phyloP scores from a whole-genome alignment of 2,113 vertebrate genomes.

The Stomatorhinus ivindoensis region DNA sequence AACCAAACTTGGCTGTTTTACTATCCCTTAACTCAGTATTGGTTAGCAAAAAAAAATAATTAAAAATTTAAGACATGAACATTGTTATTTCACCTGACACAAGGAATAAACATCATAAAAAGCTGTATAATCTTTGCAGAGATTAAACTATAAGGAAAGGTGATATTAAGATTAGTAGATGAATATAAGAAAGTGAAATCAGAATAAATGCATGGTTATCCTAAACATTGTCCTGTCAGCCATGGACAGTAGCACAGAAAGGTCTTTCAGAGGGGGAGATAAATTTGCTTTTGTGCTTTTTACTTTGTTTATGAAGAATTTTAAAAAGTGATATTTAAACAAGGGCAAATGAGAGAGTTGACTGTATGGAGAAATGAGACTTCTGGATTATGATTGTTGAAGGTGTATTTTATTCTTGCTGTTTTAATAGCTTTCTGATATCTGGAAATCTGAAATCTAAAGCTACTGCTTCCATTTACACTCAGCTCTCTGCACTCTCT shows the following conservation, averaged over 20 bases:
- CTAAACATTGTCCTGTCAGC: not conserved
- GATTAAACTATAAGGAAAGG: too few relatives aligned
- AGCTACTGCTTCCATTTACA: not conserved
- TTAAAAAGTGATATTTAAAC: not conserved
- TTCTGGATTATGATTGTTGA: not conserved
- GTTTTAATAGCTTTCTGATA: not conserved
- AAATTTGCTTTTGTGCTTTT: not conserved
- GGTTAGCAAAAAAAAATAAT: too few relatives aligned
- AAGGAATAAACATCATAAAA: too few relatives aligned
- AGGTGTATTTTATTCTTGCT: not conserved
- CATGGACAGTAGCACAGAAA: not conserved
- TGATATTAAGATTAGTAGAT: not conserved
- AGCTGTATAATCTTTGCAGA: too few relatives aligned
- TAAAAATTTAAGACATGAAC: too few relatives aligned
- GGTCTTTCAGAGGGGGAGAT: not conserved
- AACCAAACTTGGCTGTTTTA: not conserved
- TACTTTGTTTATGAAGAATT: not conserved
- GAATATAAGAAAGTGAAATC: not conserved
- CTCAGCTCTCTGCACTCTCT: not conserved
- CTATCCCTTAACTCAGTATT: too few relatives aligned
- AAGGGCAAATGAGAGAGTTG: not conserved
- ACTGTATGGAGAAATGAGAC: not conserved
- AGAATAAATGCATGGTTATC: not conserved
- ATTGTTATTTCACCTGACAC: too few relatives aligned
- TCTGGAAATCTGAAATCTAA: not conserved